phyloP scores from a whole-genome alignment of 2,113 vertebrate species.

The Columbina picui region DNA sequence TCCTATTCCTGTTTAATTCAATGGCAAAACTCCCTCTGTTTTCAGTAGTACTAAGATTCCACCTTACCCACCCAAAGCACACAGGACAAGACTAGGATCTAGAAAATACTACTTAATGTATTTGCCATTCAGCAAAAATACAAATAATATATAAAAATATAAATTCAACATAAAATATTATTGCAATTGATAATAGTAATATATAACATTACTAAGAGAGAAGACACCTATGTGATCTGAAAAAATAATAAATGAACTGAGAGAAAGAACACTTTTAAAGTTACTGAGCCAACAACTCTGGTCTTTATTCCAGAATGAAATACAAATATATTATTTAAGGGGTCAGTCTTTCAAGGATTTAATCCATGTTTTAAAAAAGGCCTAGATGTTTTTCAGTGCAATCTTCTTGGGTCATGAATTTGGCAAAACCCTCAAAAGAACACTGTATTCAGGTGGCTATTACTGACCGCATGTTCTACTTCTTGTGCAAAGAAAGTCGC shows the following conservation, averaged over 20 bases:
- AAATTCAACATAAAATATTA: background rate
- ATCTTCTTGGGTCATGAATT: background rate
- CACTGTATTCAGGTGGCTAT: background rate
- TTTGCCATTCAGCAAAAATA: background rate
- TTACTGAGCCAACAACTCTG: background rate
- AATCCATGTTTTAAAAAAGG: background rate
- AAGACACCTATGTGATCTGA: background rate
- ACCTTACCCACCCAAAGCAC: background rate
- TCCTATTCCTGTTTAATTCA: background rate
- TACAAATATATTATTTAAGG: background rate
- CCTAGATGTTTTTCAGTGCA: background rate
- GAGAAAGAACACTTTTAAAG: background rate
- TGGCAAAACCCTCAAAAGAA: background rate
- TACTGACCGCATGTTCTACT: background rate
- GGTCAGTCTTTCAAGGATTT: background rate
- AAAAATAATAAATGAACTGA: background rate
- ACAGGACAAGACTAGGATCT: background rate
- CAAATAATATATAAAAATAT: background rate
- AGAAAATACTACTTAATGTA: background rate
- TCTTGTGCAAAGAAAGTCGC: background rate
- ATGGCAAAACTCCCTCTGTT: background rate
- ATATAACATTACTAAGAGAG: background rate
- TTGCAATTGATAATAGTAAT: background rate
- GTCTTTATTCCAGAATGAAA: background rate
- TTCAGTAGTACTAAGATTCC: background rate